Evolutionary conservation across 2,797 vertebrate species (phyloP).

Genomic region (Xenopus petersii): DNA sequence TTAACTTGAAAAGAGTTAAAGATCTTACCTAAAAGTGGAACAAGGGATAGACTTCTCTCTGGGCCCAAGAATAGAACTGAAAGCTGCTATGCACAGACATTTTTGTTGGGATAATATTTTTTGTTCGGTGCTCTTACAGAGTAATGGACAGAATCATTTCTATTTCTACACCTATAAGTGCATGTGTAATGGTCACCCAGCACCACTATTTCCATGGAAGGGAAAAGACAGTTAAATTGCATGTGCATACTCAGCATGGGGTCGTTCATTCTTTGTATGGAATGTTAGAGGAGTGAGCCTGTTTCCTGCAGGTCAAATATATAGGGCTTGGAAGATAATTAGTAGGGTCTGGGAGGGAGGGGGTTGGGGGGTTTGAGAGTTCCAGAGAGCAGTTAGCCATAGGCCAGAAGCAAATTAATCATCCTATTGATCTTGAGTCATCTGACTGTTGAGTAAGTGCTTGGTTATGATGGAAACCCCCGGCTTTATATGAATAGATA

Average conservation of each 20-base stretch:
- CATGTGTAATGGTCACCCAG: constrained; percentile 53
- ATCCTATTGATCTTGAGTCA: not conserved
- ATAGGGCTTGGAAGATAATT: not conserved
- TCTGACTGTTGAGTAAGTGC: not conserved
- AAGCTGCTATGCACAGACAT: constrained; percentile 22
- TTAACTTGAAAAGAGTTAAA: too few relatives aligned
- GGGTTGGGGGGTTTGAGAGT: not conserved
- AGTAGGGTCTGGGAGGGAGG: not conserved
- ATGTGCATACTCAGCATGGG: constrained; percentile 57
- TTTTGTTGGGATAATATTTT: constrained; percentile 13
- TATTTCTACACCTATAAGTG: constrained; percentile 53
- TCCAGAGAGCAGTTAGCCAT: not conserved
- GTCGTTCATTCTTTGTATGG: constrained; percentile 30
- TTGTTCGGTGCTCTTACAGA: constrained; percentile 18
- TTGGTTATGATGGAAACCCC: too few relatives aligned
- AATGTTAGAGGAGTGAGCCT: constrained; percentile 28
- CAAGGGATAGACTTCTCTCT: not conserved
- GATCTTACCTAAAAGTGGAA: not conserved
- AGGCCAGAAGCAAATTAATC: not conserved
- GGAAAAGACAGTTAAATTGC: constrained; percentile 51
- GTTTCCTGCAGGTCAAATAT: constrained; percentile 22
- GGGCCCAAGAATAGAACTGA: not conserved
- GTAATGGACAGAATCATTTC: constrained; percentile 18
- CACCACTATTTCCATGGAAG: constrained; percentile 41
- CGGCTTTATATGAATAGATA: too few relatives aligned